Evolutionary conservation across 2,113 vertebrate genomes (phyloP).

Genomic region (Pseudois nayaur): DNA sequence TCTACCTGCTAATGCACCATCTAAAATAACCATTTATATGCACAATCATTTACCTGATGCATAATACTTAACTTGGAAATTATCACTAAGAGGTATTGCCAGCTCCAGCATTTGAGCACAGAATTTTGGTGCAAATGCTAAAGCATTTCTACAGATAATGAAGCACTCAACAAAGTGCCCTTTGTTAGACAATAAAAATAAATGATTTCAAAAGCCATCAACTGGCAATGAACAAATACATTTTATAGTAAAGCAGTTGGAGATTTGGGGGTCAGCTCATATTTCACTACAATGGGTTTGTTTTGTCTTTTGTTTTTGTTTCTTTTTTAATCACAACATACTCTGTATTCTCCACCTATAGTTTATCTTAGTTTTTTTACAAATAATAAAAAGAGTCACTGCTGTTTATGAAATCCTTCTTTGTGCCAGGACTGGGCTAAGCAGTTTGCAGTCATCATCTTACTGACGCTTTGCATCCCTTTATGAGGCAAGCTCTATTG

Average conservation of each 20-base stretch:
- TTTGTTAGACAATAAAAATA: slow-evolving; percentile 81
- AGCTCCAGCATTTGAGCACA: slow-evolving; percentile 71
- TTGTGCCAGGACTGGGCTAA: neutral
- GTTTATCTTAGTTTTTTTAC: slow-evolving; percentile 5
- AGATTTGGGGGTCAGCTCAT: slow-evolving; percentile 65
- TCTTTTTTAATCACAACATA: slow-evolving; percentile 48
- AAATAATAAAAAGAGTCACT: slow-evolving; percentile 40
- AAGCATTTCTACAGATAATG: slow-evolving; percentile 77
- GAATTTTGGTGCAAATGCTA: slow-evolving; percentile 73
- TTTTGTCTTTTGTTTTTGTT: slow-evolving; percentile 53
- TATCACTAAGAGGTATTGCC: slow-evolving; percentile 70
- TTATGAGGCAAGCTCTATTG: neutral
- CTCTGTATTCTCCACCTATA: slow-evolving; percentile 20
- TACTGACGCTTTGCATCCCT: neutral
- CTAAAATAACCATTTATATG: slow-evolving; percentile 79
- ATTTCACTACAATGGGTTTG: slow-evolving; percentile 57
- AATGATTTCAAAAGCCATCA: slow-evolving; percentile 75
- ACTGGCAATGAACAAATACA: slow-evolving; percentile 68
- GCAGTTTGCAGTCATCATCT: neutral
- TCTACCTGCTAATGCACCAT: slow-evolving; percentile 66
- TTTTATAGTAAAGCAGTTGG: slow-evolving; percentile 64
- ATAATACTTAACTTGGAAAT: slow-evolving; percentile 77
- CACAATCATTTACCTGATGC: slow-evolving; percentile 77
- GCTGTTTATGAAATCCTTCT: neutral
- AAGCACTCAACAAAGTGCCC: slow-evolving; percentile 78